Conservation (phyloP, 1,140 invertebrate species). For the Solen grandis region DNA sequence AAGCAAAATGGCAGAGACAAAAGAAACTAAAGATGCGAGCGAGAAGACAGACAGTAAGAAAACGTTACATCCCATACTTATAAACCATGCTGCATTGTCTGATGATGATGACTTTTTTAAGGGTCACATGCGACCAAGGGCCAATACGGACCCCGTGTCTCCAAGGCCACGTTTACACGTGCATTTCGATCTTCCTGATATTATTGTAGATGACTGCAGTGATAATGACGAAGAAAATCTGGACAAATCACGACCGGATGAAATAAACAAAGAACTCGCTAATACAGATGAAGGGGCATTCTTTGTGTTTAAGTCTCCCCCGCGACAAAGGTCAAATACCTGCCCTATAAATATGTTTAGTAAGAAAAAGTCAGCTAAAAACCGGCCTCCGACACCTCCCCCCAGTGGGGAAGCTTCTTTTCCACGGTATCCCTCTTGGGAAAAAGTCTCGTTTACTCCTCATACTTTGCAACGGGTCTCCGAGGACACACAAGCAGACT, state of each 20-base stretch:
- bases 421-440: conserved; percentile 40
- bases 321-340: conserved; percentile 49
- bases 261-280: conserved; percentile 39
- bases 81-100: neutral
- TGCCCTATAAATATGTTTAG: conserved; percentile 50
- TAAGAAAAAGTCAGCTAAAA: neutral
- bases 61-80: conserved; percentile 41
- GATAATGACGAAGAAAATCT: conserved; percentile 41
- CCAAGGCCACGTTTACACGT: conserved; percentile 29
- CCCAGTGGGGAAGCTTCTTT: conserved; percentile 10
- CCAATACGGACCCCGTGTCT: conserved; percentile 44
- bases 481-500: conserved; percentile 28
- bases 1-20: no score
- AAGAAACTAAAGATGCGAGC: no score
- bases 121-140: conserved; percentile 16
- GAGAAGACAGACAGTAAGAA: no score
- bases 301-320: conserved; percentile 51
- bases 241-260: conserved; percentile 28
- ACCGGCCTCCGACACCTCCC: conserved; percentile 28
- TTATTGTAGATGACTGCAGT: conserved; percentile 49
- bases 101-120: conserved; percentile 40
- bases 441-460: conserved; percentile 39
- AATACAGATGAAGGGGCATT: conserved; percentile 50
- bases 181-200: conserved; percentile 48
- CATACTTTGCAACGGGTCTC: conserved; percentile 27